phyloP scores from a whole-genome alignment of 2,113 vertebrate species.

The Motacilla tschutschensis region DNA sequence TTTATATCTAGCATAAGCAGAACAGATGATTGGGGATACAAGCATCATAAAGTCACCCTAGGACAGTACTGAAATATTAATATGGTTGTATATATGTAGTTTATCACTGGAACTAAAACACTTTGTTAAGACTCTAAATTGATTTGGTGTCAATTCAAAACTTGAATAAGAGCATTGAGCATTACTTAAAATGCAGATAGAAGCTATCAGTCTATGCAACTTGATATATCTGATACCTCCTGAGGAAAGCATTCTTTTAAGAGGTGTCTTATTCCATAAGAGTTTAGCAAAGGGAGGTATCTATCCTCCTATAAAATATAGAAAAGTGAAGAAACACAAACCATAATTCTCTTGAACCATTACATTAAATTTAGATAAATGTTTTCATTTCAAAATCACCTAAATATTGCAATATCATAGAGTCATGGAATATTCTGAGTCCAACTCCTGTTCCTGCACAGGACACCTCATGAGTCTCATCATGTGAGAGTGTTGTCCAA shows the following conservation, averaged over 20 bases:
- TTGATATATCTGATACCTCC: fast-evolving
- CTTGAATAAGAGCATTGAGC: background rate
- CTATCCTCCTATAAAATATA: background rate
- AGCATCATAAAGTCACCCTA: background rate
- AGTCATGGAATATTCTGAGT: background rate
- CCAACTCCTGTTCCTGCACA: background rate
- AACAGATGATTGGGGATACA: background rate
- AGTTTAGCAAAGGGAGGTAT: background rate
- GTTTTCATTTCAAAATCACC: background rate
- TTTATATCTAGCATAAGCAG: background rate
- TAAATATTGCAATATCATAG: background rate
- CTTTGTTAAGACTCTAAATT: background rate
- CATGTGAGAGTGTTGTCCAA: background rate
- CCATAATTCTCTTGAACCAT: background rate
- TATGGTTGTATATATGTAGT: background rate
- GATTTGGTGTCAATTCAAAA: background rate
- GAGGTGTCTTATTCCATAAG: background rate
- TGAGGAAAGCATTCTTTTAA: background rate
- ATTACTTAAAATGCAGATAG: background rate
- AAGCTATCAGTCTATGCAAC: background rate
- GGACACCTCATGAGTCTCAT: no score
- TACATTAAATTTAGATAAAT: background rate
- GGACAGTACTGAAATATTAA: background rate
- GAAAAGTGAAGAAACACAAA: background rate
- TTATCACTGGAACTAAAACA: background rate